These are phyloP conservation scores for Drosophila mettleri DNA, from an alignment of 2,888 invertebrate species.

Conservation along the genomic window DNA sequence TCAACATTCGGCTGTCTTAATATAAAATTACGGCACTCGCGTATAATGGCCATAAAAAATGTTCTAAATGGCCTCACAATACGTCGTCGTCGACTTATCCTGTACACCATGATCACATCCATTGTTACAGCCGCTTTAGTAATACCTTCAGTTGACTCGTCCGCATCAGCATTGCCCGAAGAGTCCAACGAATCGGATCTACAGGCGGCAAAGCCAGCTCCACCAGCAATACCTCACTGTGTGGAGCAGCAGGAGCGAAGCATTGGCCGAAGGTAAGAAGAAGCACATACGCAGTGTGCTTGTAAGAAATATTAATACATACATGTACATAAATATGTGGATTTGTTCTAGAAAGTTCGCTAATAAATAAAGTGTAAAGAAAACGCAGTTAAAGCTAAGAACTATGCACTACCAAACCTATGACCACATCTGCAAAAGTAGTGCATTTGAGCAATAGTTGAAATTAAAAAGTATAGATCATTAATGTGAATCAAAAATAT, in stretches of 20 bases:
- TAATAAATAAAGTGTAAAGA: not conserved
- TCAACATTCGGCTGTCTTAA: conserved; percentile 38
- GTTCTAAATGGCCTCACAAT: conserved; percentile 66
- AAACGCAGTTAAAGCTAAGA: conserved; percentile 4
- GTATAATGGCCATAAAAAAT: conserved; percentile 75
- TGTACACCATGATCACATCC: conserved; percentile 79
- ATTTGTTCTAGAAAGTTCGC: conserved; percentile 34
- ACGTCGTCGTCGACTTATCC: conserved; percentile 61
- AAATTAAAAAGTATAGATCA: conserved; percentile 14
- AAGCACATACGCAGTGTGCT: conserved; percentile 3
- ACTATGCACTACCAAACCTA: conserved; percentile 5
- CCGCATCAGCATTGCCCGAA: conserved; percentile 30
- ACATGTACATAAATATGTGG: conserved; percentile 1
- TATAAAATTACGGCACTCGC: conserved; percentile 35
- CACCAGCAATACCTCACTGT: conserved; percentile 78
- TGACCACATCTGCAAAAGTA: not conserved
- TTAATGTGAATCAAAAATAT: conserved; percentile 14
- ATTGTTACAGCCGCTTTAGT: conserved; percentile 72
- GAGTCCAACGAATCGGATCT: conserved; percentile 41
- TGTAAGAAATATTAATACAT: not conserved
- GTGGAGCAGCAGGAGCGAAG: conserved; percentile 80
- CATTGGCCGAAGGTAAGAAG: conserved; percentile 82
- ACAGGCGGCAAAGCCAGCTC: conserved; percentile 50
- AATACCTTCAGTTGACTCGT: conserved; percentile 33
- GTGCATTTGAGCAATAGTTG: not conserved